A percentile compares a stretch with the other conserved stretches of the same genome.
Conservation (phyloP, 92 coral and sea anemone genomes). For the Zoanthus sansibaricus region DNA sequence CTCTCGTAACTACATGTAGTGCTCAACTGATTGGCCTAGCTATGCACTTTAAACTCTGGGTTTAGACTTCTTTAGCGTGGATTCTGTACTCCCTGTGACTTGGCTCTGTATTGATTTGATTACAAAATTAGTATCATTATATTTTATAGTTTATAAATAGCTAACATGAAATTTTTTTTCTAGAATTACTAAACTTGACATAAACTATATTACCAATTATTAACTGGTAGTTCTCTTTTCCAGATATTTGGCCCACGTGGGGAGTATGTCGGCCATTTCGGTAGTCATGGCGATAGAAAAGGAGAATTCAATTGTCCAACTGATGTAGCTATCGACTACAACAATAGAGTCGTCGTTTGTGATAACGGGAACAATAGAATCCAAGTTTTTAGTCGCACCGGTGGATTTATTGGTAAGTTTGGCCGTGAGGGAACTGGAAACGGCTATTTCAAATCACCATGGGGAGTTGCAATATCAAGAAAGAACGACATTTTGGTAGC, state of each 20-base stretch:
- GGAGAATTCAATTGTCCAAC: slow-evolving; percentile 99
- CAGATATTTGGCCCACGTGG: slow-evolving; percentile 87
- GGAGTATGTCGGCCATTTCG: slow-evolving; percentile 86
- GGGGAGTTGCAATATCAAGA: slow-evolving; percentile 94
- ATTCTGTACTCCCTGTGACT: too few relatives aligned
- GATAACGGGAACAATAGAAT: slow-evolving; percentile 97
- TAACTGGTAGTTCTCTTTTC: not conserved
- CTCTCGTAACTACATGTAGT: too few relatives aligned
- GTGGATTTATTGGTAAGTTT: slow-evolving; percentile 96
- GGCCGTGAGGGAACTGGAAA: slow-evolving; percentile 98
- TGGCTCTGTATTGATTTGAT: too few relatives aligned
- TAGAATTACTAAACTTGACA: too few relatives aligned
- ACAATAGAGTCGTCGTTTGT: slow-evolving; percentile 90
- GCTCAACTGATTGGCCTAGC: too few relatives aligned
- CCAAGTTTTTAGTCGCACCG: slow-evolving; percentile 89
- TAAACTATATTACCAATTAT: too few relatives aligned
- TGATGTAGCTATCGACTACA: slow-evolving; percentile 89
- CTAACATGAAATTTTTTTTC: too few relatives aligned
- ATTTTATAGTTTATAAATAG: too few relatives aligned
- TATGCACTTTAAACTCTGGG: too few relatives aligned
- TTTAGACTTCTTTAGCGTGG: too few relatives aligned
- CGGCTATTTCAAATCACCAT: slow-evolving; percentile 97
- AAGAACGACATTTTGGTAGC: slow-evolving; percentile 92
- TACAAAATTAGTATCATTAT: too few relatives aligned
- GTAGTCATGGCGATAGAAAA: slow-evolving; percentile 96